phyloP scores from a whole-genome alignment of 2,888 invertebrate species.

The Nipponacmea schrenckii region DNA sequence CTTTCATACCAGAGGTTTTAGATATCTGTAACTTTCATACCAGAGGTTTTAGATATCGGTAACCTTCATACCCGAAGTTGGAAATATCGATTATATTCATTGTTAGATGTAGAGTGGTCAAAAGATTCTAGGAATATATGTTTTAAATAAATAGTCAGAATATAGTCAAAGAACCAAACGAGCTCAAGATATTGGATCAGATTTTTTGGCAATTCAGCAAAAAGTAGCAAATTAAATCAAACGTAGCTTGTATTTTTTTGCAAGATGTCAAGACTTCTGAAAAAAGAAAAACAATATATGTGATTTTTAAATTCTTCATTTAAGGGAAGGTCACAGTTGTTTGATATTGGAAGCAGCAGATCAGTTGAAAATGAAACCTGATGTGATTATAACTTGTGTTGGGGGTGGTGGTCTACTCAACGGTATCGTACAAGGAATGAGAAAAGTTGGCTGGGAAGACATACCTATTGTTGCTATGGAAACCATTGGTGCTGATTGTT shows the following conservation, averaged over 20 bases:
- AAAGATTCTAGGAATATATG: too few relatives aligned
- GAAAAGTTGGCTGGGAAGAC: slow-evolving; percentile 63
- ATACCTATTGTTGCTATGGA: slow-evolving; percentile 70
- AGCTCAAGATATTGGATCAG: too few relatives aligned
- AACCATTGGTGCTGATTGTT: slow-evolving; percentile 69
- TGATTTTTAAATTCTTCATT: background rate
- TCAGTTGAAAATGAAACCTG: slow-evolving; percentile 66
- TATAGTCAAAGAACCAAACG: too few relatives aligned
- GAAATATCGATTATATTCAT: background rate
- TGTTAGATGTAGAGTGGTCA: too few relatives aligned
- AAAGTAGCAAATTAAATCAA: too few relatives aligned
- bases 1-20: background rate
- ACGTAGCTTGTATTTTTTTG: too few relatives aligned
- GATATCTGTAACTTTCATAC: background rate
- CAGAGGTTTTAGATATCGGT: background rate
- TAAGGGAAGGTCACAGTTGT: slow-evolving; percentile 69
- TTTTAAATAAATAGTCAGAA: too few relatives aligned
- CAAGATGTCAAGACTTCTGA: too few relatives aligned
- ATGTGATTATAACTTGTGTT: slow-evolving; percentile 68
- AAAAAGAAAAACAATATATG: too few relatives aligned
- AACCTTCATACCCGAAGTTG: background rate
- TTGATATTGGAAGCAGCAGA: slow-evolving; percentile 68
- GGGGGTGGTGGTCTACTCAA: slow-evolving; percentile 71
- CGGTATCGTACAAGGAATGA: slow-evolving; percentile 64
- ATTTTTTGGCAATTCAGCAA: too few relatives aligned